Base-by-base conservation (phyloP, 1,140 invertebrate species). In the Megathymus violae region DNA sequence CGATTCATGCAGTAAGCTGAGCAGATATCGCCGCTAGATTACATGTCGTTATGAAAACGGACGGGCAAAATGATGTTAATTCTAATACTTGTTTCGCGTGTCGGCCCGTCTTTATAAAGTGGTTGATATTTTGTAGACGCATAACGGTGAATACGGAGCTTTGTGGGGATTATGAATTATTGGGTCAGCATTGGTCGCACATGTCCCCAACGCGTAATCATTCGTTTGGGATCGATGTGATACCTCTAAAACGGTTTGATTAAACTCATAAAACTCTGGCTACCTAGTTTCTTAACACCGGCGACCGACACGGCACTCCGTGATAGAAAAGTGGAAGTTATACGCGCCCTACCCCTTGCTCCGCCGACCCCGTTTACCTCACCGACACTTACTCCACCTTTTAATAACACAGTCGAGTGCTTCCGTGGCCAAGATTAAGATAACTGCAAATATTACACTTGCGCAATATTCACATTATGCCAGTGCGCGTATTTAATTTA, bases 391-490 rank as follows among this genome's bases (percentile, higher is more conserved):
- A 76, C 78, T 76, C 76, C 79, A 84, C 81, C 85, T 87, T 88
- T 86, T 89, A 90, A 91, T 90, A 90, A 88, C 87, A 90, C 87
- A 91, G 77, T 88, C 82, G 80, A 89, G 78, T 85, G 86, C 77
- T 78, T 74, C 71, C 78, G 72, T 74, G 67, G 74, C 78, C 78
- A 78, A 80, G 78, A 83, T 82, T 87, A 84, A 84, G 74, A 82
- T 82, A 77, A 81, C 83, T 85, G 74, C 78, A 78, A 81, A 80
- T 88, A 88, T 88, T 77, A 76, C 69, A 65, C 67, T 70, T 74
- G 67, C 62, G 74, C 69, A 44, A 56, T 25, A 56, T 46, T 25
- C 27, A 14, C 38, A 48, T 44, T n/a, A n/a, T 43, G 9, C 52
- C 16, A 11, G 17, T 7, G 13, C 16, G 14, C 11, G 25, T 56